Conservation (phyloP, 2,888 invertebrate species). For the Callyntrura guangdongensis region DNA sequence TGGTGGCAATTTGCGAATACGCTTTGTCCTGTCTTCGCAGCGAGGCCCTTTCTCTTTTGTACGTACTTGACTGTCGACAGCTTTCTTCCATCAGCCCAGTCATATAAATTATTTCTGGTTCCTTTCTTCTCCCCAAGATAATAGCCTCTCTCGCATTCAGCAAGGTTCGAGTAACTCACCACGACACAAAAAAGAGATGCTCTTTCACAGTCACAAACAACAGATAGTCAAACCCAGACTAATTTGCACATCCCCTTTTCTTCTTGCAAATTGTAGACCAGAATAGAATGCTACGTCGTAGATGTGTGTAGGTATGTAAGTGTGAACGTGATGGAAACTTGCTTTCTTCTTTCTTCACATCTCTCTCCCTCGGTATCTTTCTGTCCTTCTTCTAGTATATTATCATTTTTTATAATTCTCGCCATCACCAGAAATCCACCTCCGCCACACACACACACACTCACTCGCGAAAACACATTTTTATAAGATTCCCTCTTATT, state of each 20-base stretch:
- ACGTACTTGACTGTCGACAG: conserved; percentile 12
- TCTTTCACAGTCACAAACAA: neutral
- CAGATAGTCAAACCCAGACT: conserved; percentile 29
- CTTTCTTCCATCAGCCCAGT: conserved; percentile 47
- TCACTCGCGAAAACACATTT: conserved; percentile 46
- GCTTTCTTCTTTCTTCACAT: conserved; percentile 39
- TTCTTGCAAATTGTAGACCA: conserved; percentile 41
- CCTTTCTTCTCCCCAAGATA: neutral
- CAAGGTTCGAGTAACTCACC: too few species aligned
- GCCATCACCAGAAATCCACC: neutral
- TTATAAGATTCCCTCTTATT: conserved; percentile 25
- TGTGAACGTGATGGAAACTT: conserved; percentile 36
- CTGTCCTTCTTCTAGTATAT: neutral
- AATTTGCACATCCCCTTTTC: conserved; percentile 44
- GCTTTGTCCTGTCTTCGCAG: neutral
- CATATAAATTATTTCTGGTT: conserved; percentile 54
- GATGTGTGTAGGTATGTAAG: neutral
- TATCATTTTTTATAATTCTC: conserved; percentile 38
- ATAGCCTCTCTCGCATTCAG: neutral
- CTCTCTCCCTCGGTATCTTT: neutral
- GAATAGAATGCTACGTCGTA: neutral
- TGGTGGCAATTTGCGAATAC: conserved; percentile 35
- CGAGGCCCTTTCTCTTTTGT: neutral
- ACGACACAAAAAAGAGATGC: too few species aligned
- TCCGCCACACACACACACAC: conserved; percentile 29